Evolutionary conservation across 2,797 vertebrate species (phyloP), one percentile per base, ranked within the genome.

Genomic region (Naso thynnoides): DNA sequence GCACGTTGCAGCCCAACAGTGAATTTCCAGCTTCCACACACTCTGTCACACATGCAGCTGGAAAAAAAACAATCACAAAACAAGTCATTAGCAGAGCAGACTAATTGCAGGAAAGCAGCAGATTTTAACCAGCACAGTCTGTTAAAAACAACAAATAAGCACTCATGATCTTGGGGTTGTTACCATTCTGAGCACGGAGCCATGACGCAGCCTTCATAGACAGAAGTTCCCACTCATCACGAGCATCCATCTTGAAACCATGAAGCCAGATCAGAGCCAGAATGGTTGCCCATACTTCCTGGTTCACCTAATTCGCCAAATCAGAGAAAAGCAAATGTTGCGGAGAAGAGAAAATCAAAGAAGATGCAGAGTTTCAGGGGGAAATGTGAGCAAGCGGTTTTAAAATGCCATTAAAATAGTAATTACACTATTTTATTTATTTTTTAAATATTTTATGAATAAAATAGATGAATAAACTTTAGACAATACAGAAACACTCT

Each of bases 241-340:
- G 86, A 47, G 72, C 56, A 3, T 94, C 89, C 15, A 57, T 70
- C 42, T 88, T 86, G 15, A 74, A 88, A 6, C 72, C 78, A 53
- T 95, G 87, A 21, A 96, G 93, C 96, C 96, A 96, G 48, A 95
- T 73, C 76, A 96, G 85, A 14, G 94, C 94, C 79, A 96, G 82
- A 21, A 95, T 39, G 1, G 95, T 96, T 63, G 93, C 95, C 96
- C 96, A 96, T 58, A 94, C 84, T 1, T 88, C 72, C 24, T 67
- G 19, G 2, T 76, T 83, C 52, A 83, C 85, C 91, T 94, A 41
- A 54, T 61, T 64, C 21, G 72, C 19, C 19, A 71, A 52, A 79
- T 21, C 10, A 78, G 78, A 16, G 66, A 18, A 56, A 41, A 9
- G 38, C 2, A 21, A 0, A 27, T 18, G 8, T 26, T 26, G 19